Evolutionary conservation across 2,113 vertebrate genomes (phyloP).

Genomic region (Mystacornis crossleyi): DNA sequence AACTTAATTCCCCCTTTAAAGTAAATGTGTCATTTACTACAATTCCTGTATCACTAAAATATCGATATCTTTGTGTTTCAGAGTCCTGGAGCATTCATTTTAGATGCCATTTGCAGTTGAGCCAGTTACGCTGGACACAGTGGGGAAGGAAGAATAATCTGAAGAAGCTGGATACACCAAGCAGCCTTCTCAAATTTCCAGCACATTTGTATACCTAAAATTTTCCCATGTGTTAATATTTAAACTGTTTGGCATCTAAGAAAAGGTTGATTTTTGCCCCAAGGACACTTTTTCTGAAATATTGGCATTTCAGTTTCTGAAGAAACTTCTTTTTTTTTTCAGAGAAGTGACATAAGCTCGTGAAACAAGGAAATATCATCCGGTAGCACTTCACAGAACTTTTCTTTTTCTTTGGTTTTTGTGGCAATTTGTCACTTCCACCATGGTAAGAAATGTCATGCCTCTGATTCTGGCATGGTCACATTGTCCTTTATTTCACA

Average conservation of each 20-base stretch:
- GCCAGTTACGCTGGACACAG: not conserved
- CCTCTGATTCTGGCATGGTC: not conserved
- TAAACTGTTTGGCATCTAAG: not conserved
- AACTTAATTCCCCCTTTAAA: not conserved
- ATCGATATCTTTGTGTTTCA: not conserved
- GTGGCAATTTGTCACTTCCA: not conserved
- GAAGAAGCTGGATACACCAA: not conserved
- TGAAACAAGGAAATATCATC: not conserved
- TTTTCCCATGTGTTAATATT: not conserved
- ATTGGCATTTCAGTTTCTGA: not conserved
- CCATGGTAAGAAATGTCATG: not conserved
- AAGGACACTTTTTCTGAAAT: not conserved
- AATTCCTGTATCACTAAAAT: not conserved
- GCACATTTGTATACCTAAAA: not conserved
- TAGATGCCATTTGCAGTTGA: not conserved
- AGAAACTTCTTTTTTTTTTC: not conserved
- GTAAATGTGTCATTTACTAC: not conserved
- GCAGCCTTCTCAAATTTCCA: not conserved
- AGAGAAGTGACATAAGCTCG: not conserved
- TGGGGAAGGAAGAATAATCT: not conserved
- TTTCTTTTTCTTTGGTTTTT: not conserved
- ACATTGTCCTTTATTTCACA: not conserved
- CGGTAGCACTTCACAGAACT: not conserved
- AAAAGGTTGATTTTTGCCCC: not conserved
- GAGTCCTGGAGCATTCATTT: not conserved